Percentiles rank a stretch among this genome's conserved stretches.
These are phyloP conservation scores for Clavelina lepadiformis DNA, from an alignment of 23 tunicate genomes.

Conservation along the genomic window DNA sequence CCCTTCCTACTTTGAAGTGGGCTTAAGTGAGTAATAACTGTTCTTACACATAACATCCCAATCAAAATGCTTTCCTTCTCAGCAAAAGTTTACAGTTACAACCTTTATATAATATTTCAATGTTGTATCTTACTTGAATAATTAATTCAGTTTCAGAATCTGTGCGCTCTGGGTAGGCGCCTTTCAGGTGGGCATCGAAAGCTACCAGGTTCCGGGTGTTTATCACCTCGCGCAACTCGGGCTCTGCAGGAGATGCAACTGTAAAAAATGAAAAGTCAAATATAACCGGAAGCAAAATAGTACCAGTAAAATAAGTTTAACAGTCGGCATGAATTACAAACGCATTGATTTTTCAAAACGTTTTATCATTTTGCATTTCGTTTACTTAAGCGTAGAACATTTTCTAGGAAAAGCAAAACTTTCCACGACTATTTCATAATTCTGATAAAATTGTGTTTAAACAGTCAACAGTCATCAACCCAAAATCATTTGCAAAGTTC, in stretches of 20 bases:
- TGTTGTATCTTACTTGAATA: conserved; percentile 25
- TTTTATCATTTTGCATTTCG: not conserved
- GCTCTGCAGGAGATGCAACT: not conserved
- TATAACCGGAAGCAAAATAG: not conserved
- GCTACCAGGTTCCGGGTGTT: conserved; percentile 58
- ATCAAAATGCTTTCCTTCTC: not conserved
- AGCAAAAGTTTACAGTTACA: not conserved
- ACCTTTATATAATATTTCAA: no score
- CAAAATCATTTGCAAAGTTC: no score
- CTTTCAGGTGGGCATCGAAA: conserved; percentile 55
- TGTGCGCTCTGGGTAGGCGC: conserved; percentile 38
- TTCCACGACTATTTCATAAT: no score
- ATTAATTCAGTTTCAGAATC: conserved; percentile 71
- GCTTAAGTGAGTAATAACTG: no score
- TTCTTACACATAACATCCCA: not conserved
- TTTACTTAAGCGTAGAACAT: no score
- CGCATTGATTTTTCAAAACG: not conserved
- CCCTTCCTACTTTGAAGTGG: conserved; percentile 79
- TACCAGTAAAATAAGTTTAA: not conserved
- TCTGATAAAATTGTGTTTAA: no score
- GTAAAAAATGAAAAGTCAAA: not conserved
- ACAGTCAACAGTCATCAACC: no score
- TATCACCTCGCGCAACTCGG: conserved; percentile 32
- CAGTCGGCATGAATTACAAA: no score
- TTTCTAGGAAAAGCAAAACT: no score